These are phyloP conservation scores for Ormyrus pomaceus DNA, from an alignment of 2,888 invertebrate genomes.

Conservation along the genomic window DNA sequence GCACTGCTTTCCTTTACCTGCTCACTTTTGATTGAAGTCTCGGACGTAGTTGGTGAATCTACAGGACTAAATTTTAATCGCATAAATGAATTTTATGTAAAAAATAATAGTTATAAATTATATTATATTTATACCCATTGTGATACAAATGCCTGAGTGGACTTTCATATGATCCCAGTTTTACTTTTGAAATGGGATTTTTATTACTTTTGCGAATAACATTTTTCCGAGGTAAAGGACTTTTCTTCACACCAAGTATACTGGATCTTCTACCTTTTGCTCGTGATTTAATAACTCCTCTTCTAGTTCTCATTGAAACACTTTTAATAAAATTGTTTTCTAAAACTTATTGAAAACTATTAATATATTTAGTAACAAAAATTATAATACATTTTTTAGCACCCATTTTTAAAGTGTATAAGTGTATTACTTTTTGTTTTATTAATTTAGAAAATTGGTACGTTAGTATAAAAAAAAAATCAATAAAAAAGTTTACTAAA, in stretches of 20 bases:
- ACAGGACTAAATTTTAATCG: neutral
- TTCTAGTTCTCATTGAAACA: conserved; percentile 47
- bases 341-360: too few relatives aligned
- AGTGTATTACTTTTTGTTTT: too few relatives aligned
- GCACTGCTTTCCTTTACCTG: neutral
- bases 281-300: conserved; percentile 23
- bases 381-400: too few relatives aligned
- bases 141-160: conserved; percentile 34
- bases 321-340: neutral
- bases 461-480: too few relatives aligned
- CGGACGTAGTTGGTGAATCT: neutral
- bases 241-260: conserved; percentile 35
- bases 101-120: neutral
- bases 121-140: conserved; percentile 36
- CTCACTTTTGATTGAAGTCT: neutral
- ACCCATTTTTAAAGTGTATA: too few relatives aligned
- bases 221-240: conserved; percentile 28
- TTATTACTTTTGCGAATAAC: neutral
- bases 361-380: too few relatives aligned
- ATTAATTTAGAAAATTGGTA: too few relatives aligned
- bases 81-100: neutral
- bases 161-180: conserved; percentile 42
- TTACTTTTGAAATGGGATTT: neutral
- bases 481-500: neutral
- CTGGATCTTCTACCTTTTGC: conserved; percentile 40